These are phyloP conservation scores for Ophonus ardosiacus DNA, from an alignment of 2,888 invertebrate genomes.

Conservation along the genomic window DNA sequence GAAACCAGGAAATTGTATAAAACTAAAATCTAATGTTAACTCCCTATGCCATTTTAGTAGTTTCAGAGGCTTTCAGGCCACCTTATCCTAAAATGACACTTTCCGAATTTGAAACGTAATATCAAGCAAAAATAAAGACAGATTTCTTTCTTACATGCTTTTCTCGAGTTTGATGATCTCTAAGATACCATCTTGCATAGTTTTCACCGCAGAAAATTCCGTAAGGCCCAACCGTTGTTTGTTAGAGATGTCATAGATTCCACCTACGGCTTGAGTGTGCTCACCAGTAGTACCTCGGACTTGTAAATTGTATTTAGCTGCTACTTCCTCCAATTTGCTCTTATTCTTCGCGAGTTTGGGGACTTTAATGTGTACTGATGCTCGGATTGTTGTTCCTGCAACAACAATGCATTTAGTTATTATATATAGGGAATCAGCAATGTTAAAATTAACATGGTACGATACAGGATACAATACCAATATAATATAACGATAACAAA, in stretches of 20 bases:
- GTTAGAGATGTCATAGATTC: constrained; percentile 83
- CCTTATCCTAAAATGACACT: neutral
- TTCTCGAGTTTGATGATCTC: constrained; percentile 80
- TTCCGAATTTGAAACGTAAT: neutral
- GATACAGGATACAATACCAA: too few species aligned
- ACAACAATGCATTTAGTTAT: neutral
- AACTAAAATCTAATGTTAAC: too few species aligned
- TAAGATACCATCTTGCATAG: constrained; percentile 81
- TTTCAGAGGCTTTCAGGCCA: neutral
- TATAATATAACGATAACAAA: too few species aligned
- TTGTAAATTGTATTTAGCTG: constrained; percentile 79
- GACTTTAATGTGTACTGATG: constrained; percentile 84
- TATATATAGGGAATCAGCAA: too few species aligned
- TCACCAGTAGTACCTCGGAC: constrained; percentile 80
- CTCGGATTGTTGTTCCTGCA: constrained; percentile 83
- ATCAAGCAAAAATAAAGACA: too few species aligned
- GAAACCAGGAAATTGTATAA: too few species aligned
- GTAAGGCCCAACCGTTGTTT: constrained; percentile 82
- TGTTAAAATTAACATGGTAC: too few species aligned
- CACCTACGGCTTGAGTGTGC: constrained; percentile 80
- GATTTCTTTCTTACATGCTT: constrained; percentile 65
- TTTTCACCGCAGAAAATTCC: constrained; percentile 80
- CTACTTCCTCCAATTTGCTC: constrained; percentile 78
- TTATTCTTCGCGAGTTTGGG: constrained; percentile 79
- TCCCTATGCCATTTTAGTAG: too few species aligned